Base-by-base conservation (phyloP, 2,888 invertebrate genomes). In the Sarcophaga rosellei region DNA sequence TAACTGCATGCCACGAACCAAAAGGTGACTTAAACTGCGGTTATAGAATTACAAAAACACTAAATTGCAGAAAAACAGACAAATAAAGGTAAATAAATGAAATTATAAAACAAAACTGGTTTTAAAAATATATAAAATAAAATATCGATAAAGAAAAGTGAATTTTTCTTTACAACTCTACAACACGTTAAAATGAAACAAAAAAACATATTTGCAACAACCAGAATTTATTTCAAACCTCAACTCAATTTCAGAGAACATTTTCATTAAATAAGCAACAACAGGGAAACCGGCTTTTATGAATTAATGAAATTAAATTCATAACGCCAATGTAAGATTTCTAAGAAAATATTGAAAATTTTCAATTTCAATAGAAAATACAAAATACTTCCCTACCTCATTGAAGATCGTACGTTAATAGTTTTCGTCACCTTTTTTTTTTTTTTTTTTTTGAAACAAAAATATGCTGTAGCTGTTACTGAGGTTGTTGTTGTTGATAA, bases 71-170 rank as follows among this genome's bases (percentile, higher is more conserved):
- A 66, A 44, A 70, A 68, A n/a, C 66, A 45, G 25, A 47, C 10
- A 47, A 62, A 3, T 35, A 35, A 35, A 10, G 8, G 35, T 35
- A 35, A 35, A 35, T 44, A 63, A 69, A 69, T 35, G 69, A 59
- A 21, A 47, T 15, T n/a, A 59, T 80, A 53, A 15, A 53, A n/a
- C 8, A 20, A 79, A 84, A 84, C 84, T 76, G 75, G 84, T 80
- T 81, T 76, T 20, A 76, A 79, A 84, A 81, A 69, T n/a, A 53
- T 53, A 15, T 10, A 15, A 35, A 35, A 35, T 15, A 15, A 15
- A 53, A n/a, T 57, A 73, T 79, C 53, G 4, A 53, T 72, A 79
- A 85, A 72, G 82, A 79, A 85, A 85, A 82, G 82, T 82, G 35
- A 82, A 76, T 78, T 69, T 74, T 68, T 68, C 35, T n/a, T 1